These are phyloP conservation scores for Dinocampus coccinellae DNA, from an alignment of 2,888 invertebrate genomes.

Conservation along the genomic window DNA sequence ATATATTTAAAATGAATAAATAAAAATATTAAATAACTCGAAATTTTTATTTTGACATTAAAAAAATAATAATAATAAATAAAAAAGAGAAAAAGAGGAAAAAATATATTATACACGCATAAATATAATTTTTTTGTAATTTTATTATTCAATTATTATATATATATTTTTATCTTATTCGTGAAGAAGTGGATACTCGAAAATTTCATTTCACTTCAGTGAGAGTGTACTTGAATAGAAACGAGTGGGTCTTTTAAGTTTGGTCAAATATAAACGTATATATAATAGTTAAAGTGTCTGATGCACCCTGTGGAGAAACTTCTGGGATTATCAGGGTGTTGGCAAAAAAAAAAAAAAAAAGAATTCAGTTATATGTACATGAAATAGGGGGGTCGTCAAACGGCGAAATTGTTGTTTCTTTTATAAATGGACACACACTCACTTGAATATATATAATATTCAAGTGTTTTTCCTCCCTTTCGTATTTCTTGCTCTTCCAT, in stretches of 20 bases:
- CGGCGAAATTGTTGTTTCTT: constrained; percentile 36
- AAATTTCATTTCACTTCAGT: not conserved
- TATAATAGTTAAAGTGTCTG: not conserved
- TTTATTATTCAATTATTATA: too few relatives aligned
- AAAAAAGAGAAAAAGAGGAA: too few relatives aligned
- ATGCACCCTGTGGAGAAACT: constrained; percentile 30
- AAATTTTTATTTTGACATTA: too few relatives aligned
- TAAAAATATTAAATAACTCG: too few relatives aligned
- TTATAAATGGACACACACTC: constrained; percentile 35
- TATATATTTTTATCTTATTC: not conserved
- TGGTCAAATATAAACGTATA: not conserved
- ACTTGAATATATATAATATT: constrained; percentile 36
- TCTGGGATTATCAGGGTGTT: constrained; percentile 19
- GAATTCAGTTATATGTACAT: constrained; percentile 24
- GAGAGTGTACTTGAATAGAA: not conserved
- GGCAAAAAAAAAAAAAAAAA: too few relatives aligned
- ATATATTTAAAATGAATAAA: not conserved
- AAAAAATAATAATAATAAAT: too few relatives aligned
- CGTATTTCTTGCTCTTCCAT: not conserved
- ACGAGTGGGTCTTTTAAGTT: constrained; percentile 1
- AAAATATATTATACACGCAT: too few relatives aligned
- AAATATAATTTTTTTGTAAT: too few relatives aligned
- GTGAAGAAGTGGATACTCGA: not conserved
- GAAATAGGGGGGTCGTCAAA: constrained; percentile 16
- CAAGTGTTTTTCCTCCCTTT: constrained; percentile 31